Percentiles rank a stretch among this genome's conserved stretches.
Evolutionary conservation across 2,797 vertebrate species (phyloP).

Genomic region (Cryptoblepharus egeriae): DNA sequence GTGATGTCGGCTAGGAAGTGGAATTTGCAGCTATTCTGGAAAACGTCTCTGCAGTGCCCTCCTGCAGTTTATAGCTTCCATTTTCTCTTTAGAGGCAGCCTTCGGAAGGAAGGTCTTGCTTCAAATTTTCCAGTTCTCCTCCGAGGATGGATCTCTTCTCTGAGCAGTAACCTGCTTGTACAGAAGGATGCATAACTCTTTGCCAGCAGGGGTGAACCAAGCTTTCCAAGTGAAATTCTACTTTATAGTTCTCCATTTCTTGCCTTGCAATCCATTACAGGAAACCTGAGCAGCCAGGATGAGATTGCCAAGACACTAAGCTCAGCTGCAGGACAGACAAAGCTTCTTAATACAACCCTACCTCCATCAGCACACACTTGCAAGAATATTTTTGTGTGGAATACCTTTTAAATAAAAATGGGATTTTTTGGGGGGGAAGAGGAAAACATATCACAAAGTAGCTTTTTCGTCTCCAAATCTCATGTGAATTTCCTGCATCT

Average conservation of each 20-base stretch:
- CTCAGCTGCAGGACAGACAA: not conserved
- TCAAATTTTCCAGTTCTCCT: not conserved
- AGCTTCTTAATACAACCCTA: not conserved
- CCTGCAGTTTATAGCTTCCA: slow-evolving; percentile 22
- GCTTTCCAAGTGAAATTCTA: slow-evolving; percentile 4
- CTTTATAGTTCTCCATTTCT: not conserved
- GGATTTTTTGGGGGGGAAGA: no score
- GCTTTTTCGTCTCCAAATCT: not conserved
- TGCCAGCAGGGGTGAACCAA: slow-evolving; percentile 12
- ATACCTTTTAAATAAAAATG: not conserved
- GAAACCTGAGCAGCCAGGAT: not conserved
- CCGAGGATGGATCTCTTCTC: slow-evolving; percentile 6
- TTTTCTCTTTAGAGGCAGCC: not conserved
- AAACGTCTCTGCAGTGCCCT: not conserved
- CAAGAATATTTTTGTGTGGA: not conserved
- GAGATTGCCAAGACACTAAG: not conserved
- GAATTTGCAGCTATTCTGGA: not conserved
- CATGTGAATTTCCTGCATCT: not conserved
- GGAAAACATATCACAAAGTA: not conserved
- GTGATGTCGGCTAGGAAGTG: slow-evolving; percentile 6
- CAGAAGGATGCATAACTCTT: slow-evolving; percentile 19
- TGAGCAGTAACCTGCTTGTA: slow-evolving; percentile 1
- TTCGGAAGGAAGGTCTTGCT: not conserved
- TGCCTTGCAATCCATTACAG: not conserved
- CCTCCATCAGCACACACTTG: no score